Conservation (phyloP, 1,140 invertebrate genomes). For the Zaprionus gabonicus region DNA sequence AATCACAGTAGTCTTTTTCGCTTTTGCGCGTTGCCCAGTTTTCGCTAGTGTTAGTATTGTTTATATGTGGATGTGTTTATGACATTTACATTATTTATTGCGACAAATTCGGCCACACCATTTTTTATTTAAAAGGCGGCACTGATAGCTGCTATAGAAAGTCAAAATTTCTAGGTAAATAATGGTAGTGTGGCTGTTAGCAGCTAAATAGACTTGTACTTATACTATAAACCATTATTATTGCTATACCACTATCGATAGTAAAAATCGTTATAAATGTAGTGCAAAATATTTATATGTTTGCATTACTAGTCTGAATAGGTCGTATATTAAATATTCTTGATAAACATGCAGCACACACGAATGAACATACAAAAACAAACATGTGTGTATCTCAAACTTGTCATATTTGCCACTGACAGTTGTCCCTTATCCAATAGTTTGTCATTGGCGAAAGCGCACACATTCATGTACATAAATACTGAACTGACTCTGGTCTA, state of each 20-base stretch:
- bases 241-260: neutral
- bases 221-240: too few species aligned
- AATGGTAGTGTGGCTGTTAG: too few species aligned
- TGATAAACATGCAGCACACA: constrained; percentile 25
- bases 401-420: constrained; percentile 19
- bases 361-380: neutral
- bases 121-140: constrained; percentile 72
- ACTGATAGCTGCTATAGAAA: too few species aligned
- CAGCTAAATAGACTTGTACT: too few species aligned
- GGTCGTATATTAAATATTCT: constrained; percentile 26
- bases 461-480: neutral
- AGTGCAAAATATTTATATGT: too few species aligned
- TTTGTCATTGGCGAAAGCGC: constrained; percentile 56
- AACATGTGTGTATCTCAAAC: neutral
- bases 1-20: constrained; percentile 76
- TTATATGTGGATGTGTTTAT: neutral
- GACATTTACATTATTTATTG: constrained; percentile 66
- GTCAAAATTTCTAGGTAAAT: too few species aligned
- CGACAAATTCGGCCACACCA: constrained; percentile 76
- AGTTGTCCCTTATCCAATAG: constrained; percentile 48
- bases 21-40: constrained; percentile 58
- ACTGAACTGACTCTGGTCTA: constrained; percentile 17
- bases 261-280: too few species aligned
- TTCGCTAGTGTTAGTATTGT: neutral
- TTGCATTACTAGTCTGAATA: neutral